Evolutionary conservation across 2,888 invertebrate genomes (phyloP), one percentile per base, ranked within the genome.

Genomic region (Hydraecia micacea): DNA sequence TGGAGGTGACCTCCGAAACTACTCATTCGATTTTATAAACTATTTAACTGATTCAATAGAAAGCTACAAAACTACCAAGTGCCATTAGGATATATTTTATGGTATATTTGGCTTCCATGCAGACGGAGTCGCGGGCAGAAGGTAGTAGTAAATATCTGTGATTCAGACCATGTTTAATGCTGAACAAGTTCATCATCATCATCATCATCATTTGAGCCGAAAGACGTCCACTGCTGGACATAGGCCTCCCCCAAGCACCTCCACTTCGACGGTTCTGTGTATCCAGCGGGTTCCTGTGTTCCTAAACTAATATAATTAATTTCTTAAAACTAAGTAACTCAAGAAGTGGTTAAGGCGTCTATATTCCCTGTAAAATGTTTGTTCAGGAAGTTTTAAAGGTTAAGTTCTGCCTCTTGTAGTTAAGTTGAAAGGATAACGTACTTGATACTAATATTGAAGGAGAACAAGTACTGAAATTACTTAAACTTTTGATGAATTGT

Each of bases 341-440:
- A 36, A 4, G 9, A 46, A 52, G 9, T 25, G 1, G n/a, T n/a
- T n/a, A n/a, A 55, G 25, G n/a, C 39, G 9, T 58, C 25, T 65
- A 25, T 11, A 46, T 39, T 67, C 1, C 1, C 4, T 13, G 15
- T 49, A 21, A 60, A 55, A 71, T n/a, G 39, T 74, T 68, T 71
- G 49, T 52, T 82, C 71, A 25, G 2, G 5, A 81, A 81, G 62
- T 55, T 85, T 81, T 85, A 46, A 55, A 72, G 63, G 55, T 72
- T 72, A 75, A 72, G 60, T 75, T 81, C 18, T 13, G 39, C 49
- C 60, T 3, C 55, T 62, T 32, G 39, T 46, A 46, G 36, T 72
- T 65, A 63, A 32, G n/a, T 55, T 81, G 9, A 4, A 25, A 5
- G 4, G 49, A 36, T 66, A 52, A 36, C 32, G 3, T 49, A 69